These are phyloP conservation scores for Neogobius melanostomus DNA, from an alignment of 2,113 vertebrate species.

Conservation along the genomic window DNA sequence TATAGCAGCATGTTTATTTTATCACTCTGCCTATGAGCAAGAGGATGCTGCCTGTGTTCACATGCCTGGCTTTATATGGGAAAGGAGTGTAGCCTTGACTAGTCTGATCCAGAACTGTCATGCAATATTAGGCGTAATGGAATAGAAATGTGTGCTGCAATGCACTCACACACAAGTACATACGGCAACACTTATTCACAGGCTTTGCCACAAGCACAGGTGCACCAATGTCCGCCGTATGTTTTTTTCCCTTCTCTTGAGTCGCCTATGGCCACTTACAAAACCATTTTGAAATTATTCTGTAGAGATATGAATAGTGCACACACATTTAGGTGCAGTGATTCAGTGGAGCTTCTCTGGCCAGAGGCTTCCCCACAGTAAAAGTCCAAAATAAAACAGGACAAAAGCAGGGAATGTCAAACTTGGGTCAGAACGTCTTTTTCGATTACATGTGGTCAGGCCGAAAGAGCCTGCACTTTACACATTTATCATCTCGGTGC, in stretches of 20 bases:
- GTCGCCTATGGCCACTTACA: neutral
- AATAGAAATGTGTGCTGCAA: conserved; percentile 46
- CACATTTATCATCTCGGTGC: conserved; percentile 17
- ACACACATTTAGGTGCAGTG: conserved; percentile 12
- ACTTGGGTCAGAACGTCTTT: conserved; percentile 40
- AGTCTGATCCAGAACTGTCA: conserved; percentile 77
- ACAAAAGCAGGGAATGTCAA: conserved; percentile 34
- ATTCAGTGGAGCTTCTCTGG: conserved; percentile 36
- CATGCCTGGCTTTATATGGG: conserved; percentile 12
- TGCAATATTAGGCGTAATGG: conserved; percentile 64
- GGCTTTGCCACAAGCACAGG: conserved; percentile 22
- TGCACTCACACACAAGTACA: conserved; percentile 13
- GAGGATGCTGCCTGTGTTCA: conserved; percentile 19
- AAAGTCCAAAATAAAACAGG: conserved; percentile 19
- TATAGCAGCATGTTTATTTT: neutral
- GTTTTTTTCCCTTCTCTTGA: neutral
- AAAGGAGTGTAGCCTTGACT: conserved; percentile 51
- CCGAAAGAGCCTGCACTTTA: conserved; percentile 12
- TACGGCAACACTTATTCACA: neutral
- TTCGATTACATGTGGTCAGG: conserved; percentile 28
- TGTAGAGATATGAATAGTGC: neutral
- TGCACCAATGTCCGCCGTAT: conserved; percentile 20
- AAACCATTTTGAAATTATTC: neutral
- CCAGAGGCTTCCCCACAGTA: conserved; percentile 48
- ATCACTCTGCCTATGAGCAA: conserved; percentile 17